Evolutionary conservation across 2,113 vertebrate genomes (phyloP).

Genomic region (Anguilla japonica): DNA sequence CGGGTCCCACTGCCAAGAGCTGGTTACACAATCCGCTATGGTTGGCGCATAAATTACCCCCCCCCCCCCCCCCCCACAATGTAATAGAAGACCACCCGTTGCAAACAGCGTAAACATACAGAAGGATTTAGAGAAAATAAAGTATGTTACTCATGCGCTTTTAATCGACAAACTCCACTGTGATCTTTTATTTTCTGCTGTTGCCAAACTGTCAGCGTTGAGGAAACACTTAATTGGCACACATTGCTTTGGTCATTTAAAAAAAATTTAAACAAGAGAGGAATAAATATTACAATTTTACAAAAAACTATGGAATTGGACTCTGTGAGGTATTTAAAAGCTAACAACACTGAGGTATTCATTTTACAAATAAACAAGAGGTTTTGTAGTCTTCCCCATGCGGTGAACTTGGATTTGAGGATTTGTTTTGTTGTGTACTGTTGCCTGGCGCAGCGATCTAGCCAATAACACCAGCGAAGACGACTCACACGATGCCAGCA

Average conservation of each 20-base stretch:
- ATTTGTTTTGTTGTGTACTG: neutral
- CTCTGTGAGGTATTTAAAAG: neutral
- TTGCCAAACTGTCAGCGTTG: constrained; percentile 25
- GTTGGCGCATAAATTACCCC: neutral
- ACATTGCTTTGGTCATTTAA: neutral
- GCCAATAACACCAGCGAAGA: neutral
- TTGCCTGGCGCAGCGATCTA: neutral
- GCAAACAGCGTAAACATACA: constrained; percentile 21
- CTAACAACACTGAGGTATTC: neutral
- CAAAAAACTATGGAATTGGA: neutral
- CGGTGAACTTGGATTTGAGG: neutral
- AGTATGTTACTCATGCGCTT: constrained; percentile 12
- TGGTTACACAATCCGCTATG: neutral
- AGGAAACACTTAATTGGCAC: constrained; percentile 15
- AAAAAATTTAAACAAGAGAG: too few species aligned
- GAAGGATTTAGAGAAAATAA: constrained; percentile 15
- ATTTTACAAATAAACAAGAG: neutral
- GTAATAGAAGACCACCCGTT: constrained; percentile 11
- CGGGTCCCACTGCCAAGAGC: neutral
- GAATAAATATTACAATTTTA: too few species aligned
- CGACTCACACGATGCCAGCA: neutral
- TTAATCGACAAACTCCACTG: constrained; percentile 7
- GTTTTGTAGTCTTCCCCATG: neutral
- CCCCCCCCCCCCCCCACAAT: neutral
- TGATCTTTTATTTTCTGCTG: constrained; percentile 25